A percentile compares a stretch with the other conserved stretches of the same genome.
Conservation (phyloP, 2,888 invertebrate species). For the Galerucella pusilla region DNA sequence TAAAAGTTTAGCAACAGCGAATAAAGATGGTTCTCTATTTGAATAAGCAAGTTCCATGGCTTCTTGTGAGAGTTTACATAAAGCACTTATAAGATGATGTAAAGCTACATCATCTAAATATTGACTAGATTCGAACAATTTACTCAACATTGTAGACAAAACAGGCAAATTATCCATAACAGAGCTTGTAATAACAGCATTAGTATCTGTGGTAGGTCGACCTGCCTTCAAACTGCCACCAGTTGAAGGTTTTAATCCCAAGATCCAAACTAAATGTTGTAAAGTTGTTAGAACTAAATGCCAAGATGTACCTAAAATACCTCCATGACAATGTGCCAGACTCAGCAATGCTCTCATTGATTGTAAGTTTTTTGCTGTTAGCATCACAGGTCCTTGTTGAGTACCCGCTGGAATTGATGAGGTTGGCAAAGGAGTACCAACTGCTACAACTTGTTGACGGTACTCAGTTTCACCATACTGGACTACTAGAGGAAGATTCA, state of each 20-base stretch:
- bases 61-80: constrained; percentile 95
- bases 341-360: constrained; percentile 93
- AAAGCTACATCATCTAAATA: constrained; percentile 93
- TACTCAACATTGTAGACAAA: constrained; percentile 89
- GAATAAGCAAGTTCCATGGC: constrained; percentile 97
- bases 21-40: constrained; percentile 95
- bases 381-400: constrained; percentile 92
- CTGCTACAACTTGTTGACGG: constrained; percentile 95
- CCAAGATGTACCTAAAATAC: constrained; percentile 93
- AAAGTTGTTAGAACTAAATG: constrained; percentile 94
- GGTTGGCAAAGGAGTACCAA: constrained; percentile 94
- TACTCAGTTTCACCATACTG: constrained; percentile 78
- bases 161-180: constrained; percentile 96
- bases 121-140: constrained; percentile 94
- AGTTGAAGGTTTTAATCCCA: constrained; percentile 91
- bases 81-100: constrained; percentile 95
- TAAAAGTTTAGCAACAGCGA: constrained; percentile 97
- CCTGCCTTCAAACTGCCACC: constrained; percentile 92
- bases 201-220: constrained; percentile 80
- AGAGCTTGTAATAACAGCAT: constrained; percentile 92
- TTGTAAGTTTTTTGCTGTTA: constrained; percentile 97
- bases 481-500: constrained; percentile 67
- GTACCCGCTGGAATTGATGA: constrained; percentile 82
- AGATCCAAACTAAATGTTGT: constrained; percentile 94
- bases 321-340: constrained; percentile 92